Base-by-base conservation (phyloP, 2,888 invertebrate species). In the Cyaniris semiargus region DNA sequence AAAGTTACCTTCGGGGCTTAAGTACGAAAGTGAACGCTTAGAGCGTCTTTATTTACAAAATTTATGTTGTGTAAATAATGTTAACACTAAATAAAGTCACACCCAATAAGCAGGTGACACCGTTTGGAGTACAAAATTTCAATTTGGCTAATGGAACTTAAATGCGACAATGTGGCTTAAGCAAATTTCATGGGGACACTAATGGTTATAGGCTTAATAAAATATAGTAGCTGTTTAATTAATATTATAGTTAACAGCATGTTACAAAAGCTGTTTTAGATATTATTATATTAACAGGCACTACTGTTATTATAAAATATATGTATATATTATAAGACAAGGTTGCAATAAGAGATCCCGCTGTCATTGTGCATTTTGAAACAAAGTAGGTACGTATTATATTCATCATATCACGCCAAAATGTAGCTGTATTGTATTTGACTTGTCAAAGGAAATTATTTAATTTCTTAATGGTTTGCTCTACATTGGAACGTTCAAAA, bases 91-190 rank as follows among this genome's bases (percentile, higher is more conserved):
- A 79, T 78, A 70, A 78, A 78, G 78, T 81, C 78, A 79, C 78
- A 77, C 76, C 76, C 27, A 79, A 78, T 78, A 77, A 79, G 75
- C 79, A 78, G 76, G 78, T 82, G 80, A 80, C 84, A 83, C 84
- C 84, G 85, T 83, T 84, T 81, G 81, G 83, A 80, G 82, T 74
- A 84, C 83, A 84, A 83, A 85, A 85, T 86, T 87, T 88, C 86
- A 87, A 90, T 90, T 89, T 86, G 70, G 84, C 78, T 89, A 89
- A 90, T 90, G 87, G 87, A 88, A 85, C 84, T 82, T 85, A 80
- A 82, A 85, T 80, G 78, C 80, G 80, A 81, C 83, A 82, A 79
- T 81, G 79, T 77, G 77, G 77, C 78, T 78, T 58, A 79, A 78
- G 78, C 76, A 60, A 78, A 80, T 81, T 81, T 80, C 80, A 80